Evolutionary conservation across 2,888 invertebrate genomes (phyloP).

Genomic region (Choristoneura rosaceana): DNA sequence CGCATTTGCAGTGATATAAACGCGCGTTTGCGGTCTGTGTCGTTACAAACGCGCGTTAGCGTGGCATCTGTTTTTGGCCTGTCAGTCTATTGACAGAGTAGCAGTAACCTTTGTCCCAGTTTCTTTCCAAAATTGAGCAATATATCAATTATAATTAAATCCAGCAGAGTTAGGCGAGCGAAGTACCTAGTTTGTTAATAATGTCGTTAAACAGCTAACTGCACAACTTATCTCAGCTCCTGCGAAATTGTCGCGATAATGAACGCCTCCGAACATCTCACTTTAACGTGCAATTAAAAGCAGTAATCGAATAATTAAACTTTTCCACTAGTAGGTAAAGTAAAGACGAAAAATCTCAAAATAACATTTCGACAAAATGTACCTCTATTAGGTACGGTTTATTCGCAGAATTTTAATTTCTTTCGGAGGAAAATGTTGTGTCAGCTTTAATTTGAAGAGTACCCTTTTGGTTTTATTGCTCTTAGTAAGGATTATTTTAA

Average conservation of each 20-base stretch:
- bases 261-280: constrained; percentile 8
- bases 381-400: neutral
- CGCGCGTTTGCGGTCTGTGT: no score
- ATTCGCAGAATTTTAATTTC: constrained; percentile 8
- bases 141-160: constrained; percentile 20
- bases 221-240: constrained; percentile 10
- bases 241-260: constrained; percentile 12
- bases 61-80: neutral
- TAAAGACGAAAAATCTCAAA: neutral
- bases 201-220: constrained; percentile 17
- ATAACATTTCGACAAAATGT: neutral
- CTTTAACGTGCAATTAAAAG: constrained; percentile 10
- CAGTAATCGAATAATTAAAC: constrained; percentile 2
- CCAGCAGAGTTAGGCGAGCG: constrained; percentile 2
- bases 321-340: neutral
- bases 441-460: constrained; percentile 9
- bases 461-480: constrained; percentile 12
- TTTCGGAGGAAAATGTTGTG: neutral
- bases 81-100: neutral
- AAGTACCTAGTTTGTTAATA: constrained; percentile 22
- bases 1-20: no score
- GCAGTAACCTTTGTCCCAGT: neutral
- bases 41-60: no score
- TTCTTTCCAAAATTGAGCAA: neutral
- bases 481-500: constrained; percentile 11